Conservation (phyloP, 2,113 vertebrate species). For the Castor canadensis region DNA sequence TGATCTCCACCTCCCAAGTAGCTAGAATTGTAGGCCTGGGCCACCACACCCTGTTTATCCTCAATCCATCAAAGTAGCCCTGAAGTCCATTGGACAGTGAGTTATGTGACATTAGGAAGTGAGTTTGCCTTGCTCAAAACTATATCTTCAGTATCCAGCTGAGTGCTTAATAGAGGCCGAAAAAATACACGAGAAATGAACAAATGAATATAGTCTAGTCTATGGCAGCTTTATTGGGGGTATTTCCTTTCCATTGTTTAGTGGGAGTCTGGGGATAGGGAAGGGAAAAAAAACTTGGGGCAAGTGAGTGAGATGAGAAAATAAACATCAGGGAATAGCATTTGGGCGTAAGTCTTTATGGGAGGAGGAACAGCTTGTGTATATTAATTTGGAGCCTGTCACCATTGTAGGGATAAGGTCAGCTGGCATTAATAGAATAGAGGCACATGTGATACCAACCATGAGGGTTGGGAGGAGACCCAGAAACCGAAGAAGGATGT, state of each 20-base stretch:
- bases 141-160: neutral
- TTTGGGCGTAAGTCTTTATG: neutral
- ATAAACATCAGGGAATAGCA: neutral
- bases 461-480: neutral
- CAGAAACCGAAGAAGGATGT: neutral
- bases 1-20: too few species aligned
- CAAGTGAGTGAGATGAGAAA: neutral
- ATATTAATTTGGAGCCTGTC: neutral
- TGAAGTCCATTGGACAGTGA: neutral
- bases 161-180: neutral
- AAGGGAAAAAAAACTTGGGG: neutral
- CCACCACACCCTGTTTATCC: too few species aligned
- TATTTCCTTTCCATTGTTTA: neutral
- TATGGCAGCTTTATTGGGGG: constrained; percentile 64
- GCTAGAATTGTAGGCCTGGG: too few species aligned
- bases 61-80: neutral
- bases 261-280: neutral
- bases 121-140: neutral
- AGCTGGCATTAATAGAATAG: neutral
- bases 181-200: neutral
- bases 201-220: neutral
- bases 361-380: neutral
- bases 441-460: neutral
- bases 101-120: neutral
- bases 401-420: neutral